Conservation (phyloP, 2,797 vertebrate species). For the Hypotaenidia philippensis region DNA sequence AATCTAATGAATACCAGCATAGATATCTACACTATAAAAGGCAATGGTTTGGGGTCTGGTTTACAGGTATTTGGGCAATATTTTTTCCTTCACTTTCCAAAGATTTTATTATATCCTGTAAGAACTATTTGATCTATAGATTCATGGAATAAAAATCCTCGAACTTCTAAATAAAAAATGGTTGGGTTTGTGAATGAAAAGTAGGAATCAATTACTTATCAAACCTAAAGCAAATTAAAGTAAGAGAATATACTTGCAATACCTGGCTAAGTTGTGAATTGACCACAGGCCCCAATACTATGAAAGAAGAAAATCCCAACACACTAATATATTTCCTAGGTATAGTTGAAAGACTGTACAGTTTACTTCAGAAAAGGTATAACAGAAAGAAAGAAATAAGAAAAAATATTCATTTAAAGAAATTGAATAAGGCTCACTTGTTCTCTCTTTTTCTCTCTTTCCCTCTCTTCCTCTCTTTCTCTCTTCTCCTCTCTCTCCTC, state of each 20-base stretch:
- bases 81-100: neutral
- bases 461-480: rapidly evolving
- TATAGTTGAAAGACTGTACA: neutral
- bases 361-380: neutral
- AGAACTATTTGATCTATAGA: neutral
- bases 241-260: neutral
- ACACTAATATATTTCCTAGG: neutral
- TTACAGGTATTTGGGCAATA: neutral
- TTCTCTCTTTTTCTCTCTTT: too few relatives aligned
- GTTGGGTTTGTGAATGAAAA: neutral
- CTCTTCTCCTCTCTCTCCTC: too few relatives aligned
- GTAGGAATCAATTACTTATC: neutral
- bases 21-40: neutral
- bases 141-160: neutral
- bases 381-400: neutral
- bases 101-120: neutral
- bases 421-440: neutral
- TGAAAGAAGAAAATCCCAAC: neutral
- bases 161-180: neutral
- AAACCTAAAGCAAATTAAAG: neutral
- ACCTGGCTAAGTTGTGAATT: neutral
- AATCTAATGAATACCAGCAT: neutral
- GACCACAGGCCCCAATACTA: neutral
- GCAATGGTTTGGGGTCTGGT: neutral
- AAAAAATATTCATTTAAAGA: neutral